phyloP scores from a whole-genome alignment of 2,113 vertebrate genomes.

The Baryphthengus martii region DNA sequence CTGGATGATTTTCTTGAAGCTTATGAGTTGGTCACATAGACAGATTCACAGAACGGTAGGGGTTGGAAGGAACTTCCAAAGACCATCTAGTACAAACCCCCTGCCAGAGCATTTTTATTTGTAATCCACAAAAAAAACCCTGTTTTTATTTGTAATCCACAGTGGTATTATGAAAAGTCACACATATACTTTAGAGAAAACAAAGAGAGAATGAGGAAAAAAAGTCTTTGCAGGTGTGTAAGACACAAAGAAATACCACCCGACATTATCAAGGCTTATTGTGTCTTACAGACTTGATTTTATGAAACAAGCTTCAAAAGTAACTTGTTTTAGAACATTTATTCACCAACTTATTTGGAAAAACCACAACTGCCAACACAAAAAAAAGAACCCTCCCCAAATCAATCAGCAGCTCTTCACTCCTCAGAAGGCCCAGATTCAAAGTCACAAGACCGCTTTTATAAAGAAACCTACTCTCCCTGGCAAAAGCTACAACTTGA shows the following conservation, averaged over 20 bases:
- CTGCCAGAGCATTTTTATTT: no score
- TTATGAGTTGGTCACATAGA: neutral
- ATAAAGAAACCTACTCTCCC: neutral
- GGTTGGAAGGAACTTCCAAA: no score
- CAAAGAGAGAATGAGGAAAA: neutral
- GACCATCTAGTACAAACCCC: no score
- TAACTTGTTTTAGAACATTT: neutral
- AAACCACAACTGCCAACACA: neutral
- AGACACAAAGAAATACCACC: neutral
- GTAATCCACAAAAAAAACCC: no score
- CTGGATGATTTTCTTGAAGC: neutral
- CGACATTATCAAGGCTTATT: neutral
- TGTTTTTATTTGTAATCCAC: neutral
- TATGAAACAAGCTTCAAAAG: neutral
- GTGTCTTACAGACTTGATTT: neutral
- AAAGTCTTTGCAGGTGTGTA: neutral
- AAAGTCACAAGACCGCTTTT: neutral
- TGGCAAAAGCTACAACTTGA: accelerated
- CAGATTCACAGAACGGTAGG: no score
- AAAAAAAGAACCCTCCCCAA: neutral
- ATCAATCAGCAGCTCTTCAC: neutral
- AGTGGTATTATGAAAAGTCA: neutral
- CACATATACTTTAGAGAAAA: neutral
- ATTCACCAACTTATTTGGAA: neutral
- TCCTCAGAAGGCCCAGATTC: neutral